Evolutionary conservation across 2,113 vertebrate genomes (phyloP).

Genomic region (Ploceus nigricollis): DNA sequence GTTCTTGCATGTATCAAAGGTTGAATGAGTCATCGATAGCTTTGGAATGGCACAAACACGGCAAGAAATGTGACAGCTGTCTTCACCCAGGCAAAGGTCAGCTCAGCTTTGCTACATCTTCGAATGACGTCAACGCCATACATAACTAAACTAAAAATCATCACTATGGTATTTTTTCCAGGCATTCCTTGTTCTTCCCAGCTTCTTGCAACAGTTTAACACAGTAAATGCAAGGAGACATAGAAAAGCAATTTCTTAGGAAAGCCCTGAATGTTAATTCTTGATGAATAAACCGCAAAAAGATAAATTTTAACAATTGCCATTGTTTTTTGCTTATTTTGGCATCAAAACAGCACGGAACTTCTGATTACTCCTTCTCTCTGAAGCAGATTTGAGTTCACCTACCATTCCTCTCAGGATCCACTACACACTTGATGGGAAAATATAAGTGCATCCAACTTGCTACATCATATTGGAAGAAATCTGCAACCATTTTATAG

Average conservation of each 20-base stretch:
- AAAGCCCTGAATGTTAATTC: not conserved
- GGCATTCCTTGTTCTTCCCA: not conserved
- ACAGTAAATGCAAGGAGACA: not conserved
- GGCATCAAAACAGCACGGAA: not conserved
- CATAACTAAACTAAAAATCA: not conserved
- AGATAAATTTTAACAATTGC: not conserved
- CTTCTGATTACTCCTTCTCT: not conserved
- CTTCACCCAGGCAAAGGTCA: not conserved
- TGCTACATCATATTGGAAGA: not conserved
- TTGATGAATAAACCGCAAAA: rapidly evolving
- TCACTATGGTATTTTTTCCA: not conserved
- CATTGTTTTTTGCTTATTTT: not conserved
- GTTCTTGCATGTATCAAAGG: not conserved
- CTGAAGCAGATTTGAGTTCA: not conserved
- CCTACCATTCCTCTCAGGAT: not conserved
- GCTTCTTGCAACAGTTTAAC: not conserved
- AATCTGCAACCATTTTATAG: not conserved
- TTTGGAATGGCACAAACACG: not conserved
- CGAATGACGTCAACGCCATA: not conserved
- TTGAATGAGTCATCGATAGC: not conserved
- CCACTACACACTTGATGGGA: not conserved
- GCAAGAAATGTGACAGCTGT: not conserved
- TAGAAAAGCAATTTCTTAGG: not conserved
- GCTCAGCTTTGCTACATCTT: not conserved
- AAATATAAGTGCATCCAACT: not conserved